These are phyloP conservation scores for Dermatemys mawii DNA, from an alignment of 2,113 vertebrate species.

Conservation along the genomic window DNA sequence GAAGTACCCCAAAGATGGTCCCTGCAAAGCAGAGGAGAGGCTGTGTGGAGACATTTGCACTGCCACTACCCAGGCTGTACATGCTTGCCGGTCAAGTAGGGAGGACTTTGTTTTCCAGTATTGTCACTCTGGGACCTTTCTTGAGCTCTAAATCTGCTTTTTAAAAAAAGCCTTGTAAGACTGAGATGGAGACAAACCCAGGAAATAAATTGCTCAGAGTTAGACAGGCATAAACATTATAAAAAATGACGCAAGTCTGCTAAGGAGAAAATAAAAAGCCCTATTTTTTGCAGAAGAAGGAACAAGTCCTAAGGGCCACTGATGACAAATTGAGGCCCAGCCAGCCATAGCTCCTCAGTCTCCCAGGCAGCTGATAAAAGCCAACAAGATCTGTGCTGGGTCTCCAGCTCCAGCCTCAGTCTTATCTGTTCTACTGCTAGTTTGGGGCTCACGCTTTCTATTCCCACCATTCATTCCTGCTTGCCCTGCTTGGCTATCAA, in stretches of 20 bases:
- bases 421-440: neutral
- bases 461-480: rapidly evolving
- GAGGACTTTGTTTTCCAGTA: neutral
- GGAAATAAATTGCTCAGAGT: conserved; percentile 20
- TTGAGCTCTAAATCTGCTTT: neutral
- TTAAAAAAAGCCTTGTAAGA: conserved; percentile 14
- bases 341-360: neutral
- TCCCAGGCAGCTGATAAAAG: neutral
- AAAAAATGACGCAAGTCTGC: neutral
- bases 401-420: neutral
- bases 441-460: neutral
- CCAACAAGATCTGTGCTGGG: neutral
- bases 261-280: neutral
- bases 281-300: neutral
- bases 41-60: neutral
- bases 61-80: neutral
- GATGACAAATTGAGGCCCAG: neutral
- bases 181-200: neutral
- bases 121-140: neutral
- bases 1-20: neutral
- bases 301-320: neutral
- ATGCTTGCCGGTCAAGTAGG: neutral
- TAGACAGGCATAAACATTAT: conserved; percentile 14
- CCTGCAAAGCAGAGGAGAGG: neutral
- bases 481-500: neutral